These are phyloP conservation scores for Caenorhabditis drosophilae DNA, from an alignment of 2,888 invertebrate species.

Conservation along the genomic window DNA sequence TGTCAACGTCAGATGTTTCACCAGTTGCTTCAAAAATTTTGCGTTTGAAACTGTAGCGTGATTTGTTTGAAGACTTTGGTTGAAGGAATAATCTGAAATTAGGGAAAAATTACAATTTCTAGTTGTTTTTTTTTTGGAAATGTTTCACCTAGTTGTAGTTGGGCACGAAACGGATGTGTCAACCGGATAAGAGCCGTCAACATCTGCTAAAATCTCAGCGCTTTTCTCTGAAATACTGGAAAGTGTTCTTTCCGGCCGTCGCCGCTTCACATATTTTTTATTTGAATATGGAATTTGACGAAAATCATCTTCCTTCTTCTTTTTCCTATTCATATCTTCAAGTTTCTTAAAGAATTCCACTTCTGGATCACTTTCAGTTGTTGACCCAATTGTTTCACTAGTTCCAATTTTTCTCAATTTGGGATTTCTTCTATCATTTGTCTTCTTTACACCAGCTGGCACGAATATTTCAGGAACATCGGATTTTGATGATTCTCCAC, in stretches of 20 bases:
- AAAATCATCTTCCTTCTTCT: constrained; percentile 14
- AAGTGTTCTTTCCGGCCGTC: constrained; percentile 36
- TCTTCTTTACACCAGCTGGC: constrained; percentile 16
- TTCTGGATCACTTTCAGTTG: constrained; percentile 45
- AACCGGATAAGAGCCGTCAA: constrained; percentile 19
- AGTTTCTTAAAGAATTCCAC: constrained; percentile 36
- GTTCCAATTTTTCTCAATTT: no score
- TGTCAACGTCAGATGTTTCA: constrained; percentile 40
- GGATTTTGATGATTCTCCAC: background rate
- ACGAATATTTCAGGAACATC: constrained; percentile 27
- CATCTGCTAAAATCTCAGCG: constrained; percentile 46
- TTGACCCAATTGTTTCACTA: constrained; percentile 21
- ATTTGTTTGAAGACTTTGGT: constrained; percentile 2
- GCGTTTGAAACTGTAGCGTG: constrained; percentile 19
- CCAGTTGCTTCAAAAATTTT: constrained; percentile 33
- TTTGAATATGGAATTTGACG: constrained; percentile 9
- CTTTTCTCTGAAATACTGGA: constrained; percentile 56
- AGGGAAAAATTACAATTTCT: background rate
- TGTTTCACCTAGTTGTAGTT: constrained; percentile 23
- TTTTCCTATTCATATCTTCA: constrained; percentile 30
- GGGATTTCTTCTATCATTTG: constrained; percentile 7
- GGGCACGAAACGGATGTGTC: constrained; percentile 38
- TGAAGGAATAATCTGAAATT: constrained; percentile 32
- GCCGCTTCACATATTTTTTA: constrained; percentile 8
- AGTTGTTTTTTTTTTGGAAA: constrained; percentile 1